A percentile compares a stretch with the other conserved stretches of the same genome.
Conservation (phyloP, 1,140 invertebrate species). For the Sycophila sp. region DNA sequence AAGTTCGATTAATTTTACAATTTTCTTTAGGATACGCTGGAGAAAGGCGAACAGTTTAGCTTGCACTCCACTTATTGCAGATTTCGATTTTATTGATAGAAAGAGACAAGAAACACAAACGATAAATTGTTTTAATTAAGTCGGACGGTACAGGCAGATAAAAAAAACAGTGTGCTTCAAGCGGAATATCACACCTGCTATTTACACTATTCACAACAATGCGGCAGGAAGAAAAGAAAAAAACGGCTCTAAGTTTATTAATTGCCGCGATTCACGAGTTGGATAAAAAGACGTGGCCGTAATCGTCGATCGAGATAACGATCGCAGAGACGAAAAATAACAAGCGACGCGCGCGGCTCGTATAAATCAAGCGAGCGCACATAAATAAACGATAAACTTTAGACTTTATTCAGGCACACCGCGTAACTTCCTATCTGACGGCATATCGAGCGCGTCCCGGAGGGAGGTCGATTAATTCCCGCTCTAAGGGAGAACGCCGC, state of each 20-base stretch:
- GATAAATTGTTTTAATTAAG: too few relatives aligned
- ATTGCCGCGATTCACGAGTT: not conserved
- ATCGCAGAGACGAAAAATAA: not conserved
- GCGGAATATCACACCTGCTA: not conserved
- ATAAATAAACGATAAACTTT: slow-evolving; percentile 20
- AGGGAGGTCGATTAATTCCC: slow-evolving; percentile 2
- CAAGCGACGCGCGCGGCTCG: not conserved
- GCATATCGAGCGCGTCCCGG: not conserved
- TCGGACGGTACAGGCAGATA: too few relatives aligned
- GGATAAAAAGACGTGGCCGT: too few relatives aligned
- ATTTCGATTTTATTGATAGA: too few relatives aligned
- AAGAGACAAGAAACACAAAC: too few relatives aligned
- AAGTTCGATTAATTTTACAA: too few relatives aligned
- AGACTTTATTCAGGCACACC: not conserved
- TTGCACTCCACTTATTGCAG: too few relatives aligned
- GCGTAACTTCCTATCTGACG: not conserved
- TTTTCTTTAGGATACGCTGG: too few relatives aligned
- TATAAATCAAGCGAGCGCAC: not conserved
- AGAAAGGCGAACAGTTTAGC: too few relatives aligned
- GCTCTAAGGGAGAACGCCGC: not conserved
- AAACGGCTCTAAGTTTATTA: not conserved
- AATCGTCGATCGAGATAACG: not conserved
- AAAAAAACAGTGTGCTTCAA: too few relatives aligned
- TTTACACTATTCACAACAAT: not conserved
- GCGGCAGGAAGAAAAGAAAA: not conserved